Percentiles rank a stretch among this genome's conserved stretches.
Evolutionary conservation across 2,888 invertebrate species (phyloP).

Genomic region (Pemphredon lugubris): DNA sequence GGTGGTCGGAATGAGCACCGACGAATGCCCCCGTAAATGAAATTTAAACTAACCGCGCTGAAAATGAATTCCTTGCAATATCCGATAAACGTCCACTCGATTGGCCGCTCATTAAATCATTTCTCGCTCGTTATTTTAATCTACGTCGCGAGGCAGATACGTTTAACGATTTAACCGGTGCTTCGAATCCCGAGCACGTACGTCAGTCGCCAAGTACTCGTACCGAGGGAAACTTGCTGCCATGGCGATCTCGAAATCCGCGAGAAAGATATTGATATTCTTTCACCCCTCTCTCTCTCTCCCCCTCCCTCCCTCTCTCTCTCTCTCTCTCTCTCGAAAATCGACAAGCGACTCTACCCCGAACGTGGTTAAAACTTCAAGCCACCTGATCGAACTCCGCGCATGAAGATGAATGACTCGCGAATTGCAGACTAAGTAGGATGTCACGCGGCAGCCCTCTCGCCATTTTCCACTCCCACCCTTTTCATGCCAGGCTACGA

Average conservation of each 20-base stretch:
- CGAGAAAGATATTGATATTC: not conserved
- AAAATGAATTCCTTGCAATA: not conserved
- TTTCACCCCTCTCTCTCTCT: too few species aligned
- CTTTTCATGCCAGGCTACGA: conserved; percentile 25
- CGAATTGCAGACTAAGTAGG: conserved; percentile 71
- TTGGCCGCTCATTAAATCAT: too few species aligned
- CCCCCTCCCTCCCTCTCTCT: not conserved
- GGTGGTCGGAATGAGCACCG: not conserved
- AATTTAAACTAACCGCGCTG: not conserved
- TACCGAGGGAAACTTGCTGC: too few species aligned
- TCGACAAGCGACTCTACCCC: conserved; percentile 9
- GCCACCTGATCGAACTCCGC: conserved; percentile 45
- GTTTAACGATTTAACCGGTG: not conserved
- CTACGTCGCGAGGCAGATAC: too few species aligned
- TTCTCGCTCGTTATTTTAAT: too few species aligned
- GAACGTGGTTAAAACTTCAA: conserved; percentile 17
- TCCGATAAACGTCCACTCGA: not conserved
- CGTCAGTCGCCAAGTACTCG: too few species aligned
- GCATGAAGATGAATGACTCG: conserved; percentile 68
- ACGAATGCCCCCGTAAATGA: not conserved
- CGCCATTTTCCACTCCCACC: conserved; percentile 46
- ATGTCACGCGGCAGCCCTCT: conserved; percentile 62
- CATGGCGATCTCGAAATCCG: not conserved
- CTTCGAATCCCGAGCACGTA: too few species aligned
- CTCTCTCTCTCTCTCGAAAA: not conserved